Base-by-base conservation (phyloP, 1,140 invertebrate species). In the Dysdera silvatica region DNA sequence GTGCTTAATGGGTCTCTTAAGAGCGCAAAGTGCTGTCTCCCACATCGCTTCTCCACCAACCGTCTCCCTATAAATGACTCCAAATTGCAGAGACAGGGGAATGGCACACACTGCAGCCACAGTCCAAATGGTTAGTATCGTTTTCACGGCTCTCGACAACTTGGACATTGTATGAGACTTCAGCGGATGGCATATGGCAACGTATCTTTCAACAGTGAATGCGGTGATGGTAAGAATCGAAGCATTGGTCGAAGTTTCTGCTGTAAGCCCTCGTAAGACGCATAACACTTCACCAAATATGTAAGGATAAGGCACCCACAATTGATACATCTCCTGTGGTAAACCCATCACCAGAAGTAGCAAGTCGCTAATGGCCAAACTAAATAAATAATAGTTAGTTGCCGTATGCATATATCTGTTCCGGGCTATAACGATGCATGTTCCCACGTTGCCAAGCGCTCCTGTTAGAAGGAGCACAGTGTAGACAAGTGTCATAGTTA, bases 351-450 rank as follows among this genome's bases (percentile, higher is more conserved):
- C 43, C 7, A 98, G 80, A 4, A 96, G 78, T 8, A 97, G 76
- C 24, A 98, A 80, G 74, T 98, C 95, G 0, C 92, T 93, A 41
- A 97, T 79, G 5, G 94, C 92, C 69, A 98, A 79, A 73, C 86
- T 89, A 73, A 92, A 95, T 24, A 97, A 80, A 74, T 96, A 96
- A 71, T 91, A 95, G 72, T 96, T 95, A 24, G 82, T 83, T 14
- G 77, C 76, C 2, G 79, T 81, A 67, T 80, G 79, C 79, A 81
- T 80, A 60, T 74, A 78, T 24, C 74, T 74, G 65, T 81, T 82
- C 51, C 74, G 73, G 5, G 74, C 70, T 32, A 83, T 83, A 4
- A 84, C 82, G 43, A 83, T 66, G 65, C 82, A 82, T n/a, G 82
- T 83, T 64, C 75, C 77, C 12, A 81, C 63, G 67, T 83, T 83